These are phyloP conservation scores for Apoda limacodes DNA, from an alignment of 2,888 invertebrate genomes.

Conservation along the genomic window DNA sequence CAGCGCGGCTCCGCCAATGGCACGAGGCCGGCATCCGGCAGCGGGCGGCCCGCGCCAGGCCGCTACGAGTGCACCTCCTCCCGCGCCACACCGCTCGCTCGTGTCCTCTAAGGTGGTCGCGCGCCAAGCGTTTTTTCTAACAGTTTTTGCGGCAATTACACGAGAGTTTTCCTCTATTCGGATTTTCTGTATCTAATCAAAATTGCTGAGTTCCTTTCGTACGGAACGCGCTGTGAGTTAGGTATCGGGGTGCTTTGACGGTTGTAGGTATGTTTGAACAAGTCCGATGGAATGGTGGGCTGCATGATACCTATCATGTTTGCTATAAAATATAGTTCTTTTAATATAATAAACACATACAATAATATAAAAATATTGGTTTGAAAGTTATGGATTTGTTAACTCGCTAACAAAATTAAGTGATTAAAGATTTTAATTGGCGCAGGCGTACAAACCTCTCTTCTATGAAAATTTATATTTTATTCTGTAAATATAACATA, in stretches of 20 bases:
- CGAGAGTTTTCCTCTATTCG: conserved; percentile 49
- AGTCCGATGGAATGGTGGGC: no score
- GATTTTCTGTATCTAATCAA: conserved; percentile 55
- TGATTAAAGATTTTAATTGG: no score
- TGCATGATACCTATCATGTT: no score
- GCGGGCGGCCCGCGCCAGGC: conserved; percentile 25
- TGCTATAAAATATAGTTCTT: no score
- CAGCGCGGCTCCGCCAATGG: conserved; percentile 42
- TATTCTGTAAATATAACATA: no score
- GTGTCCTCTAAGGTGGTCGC: conserved; percentile 38
- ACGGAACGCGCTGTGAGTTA: conserved; percentile 33
- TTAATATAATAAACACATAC: no score
- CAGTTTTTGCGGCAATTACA: conserved; percentile 42
- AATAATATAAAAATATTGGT: no score
- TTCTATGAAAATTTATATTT: no score
- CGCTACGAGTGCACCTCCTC: conserved; percentile 19
- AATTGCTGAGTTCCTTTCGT: conserved; percentile 41
- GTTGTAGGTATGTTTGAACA: conserved; percentile 10
- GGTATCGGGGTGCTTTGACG: no score
- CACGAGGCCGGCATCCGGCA: conserved; percentile 28
- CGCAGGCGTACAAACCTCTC: no score
- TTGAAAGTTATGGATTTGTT: no score
- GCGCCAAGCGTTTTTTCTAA: conserved; percentile 34
- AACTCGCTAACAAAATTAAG: no score
- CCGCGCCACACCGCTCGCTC: conserved; percentile 25